Base-by-base conservation (phyloP, 1,140 invertebrate species). In the Phthorimaea operculella region DNA sequence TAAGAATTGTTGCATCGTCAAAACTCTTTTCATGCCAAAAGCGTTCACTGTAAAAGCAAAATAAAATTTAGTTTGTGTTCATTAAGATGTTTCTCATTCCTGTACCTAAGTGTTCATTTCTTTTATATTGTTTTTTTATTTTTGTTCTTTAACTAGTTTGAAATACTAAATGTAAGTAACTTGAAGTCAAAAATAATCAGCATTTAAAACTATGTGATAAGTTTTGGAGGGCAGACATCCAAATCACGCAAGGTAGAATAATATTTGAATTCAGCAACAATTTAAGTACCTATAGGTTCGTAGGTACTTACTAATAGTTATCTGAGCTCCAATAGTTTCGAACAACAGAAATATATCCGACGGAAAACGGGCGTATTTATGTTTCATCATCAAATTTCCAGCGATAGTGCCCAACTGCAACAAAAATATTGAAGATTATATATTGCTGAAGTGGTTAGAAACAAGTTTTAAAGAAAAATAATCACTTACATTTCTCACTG, bases 311-410 rank as follows among this genome's bases (percentile, higher is more conserved):
- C 74, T 18, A 15, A 92, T 87, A 47, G 87, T 87, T 4, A 93
- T 17, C 58, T 86, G 67, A 0, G 90, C 91, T 53, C 89, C 87
- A 36, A 89, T 86, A 4, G 90, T 89, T 78, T 92, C 91, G 36
- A 94, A 80, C n/a, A 92, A 83, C 18, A 93, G 70, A 68, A 91
- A 94, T 4, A 94, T 65, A 76, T 94, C 92, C 0, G 93, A 95
- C 0, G 90, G 90, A 69, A 95, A 94, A 58, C 92, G 91, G 5
- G 76, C 78, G 65, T 93, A 86, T 14, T 79, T 59, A 63, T 94
- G 88, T 78, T 94, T 94, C 55, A 94, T 89, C 78, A 90, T 90
- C 53, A 95, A 80, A 68, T 95, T 95, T 11, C 93, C 93, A 42
- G 90, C 93, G 55, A 93, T 77, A 15, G 89, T 90, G 45, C 90